A percentile compares a stretch with the other conserved stretches of the same genome.
phyloP scores from a whole-genome alignment of 2,888 invertebrate species.

The Sesamia inferens region DNA sequence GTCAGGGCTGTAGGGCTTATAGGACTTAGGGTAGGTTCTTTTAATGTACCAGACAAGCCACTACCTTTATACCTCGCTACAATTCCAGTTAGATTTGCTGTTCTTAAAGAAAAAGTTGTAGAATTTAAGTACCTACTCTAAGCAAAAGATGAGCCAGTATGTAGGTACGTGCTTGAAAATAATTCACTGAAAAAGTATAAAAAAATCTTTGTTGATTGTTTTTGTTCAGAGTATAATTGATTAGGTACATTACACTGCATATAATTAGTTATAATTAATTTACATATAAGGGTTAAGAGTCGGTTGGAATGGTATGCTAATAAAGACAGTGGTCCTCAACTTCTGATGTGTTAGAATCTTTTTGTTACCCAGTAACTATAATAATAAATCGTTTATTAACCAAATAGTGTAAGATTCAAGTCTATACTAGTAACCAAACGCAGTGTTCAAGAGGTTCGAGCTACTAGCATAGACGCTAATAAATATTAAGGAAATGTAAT shows the following conservation, averaged over 20 bases:
- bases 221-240: constrained; percentile 17
- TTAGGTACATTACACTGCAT: constrained; percentile 34
- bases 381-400: too few species aligned
- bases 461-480: too few species aligned
- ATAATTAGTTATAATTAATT: constrained; percentile 30
- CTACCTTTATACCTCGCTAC: too few species aligned
- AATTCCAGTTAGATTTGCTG: not conserved
- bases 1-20: too few species aligned
- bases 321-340: constrained; percentile 6
- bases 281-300: constrained; percentile 15
- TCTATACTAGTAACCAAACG: too few species aligned
- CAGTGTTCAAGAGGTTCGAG: too few species aligned
- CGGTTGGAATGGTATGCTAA: constrained; percentile 13
- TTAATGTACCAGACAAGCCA: too few species aligned
- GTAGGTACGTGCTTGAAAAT: not conserved
- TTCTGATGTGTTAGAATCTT: not conserved
- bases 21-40: too few species aligned
- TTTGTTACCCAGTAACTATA: not conserved
- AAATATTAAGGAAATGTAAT: too few species aligned
- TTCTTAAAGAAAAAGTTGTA: not conserved
- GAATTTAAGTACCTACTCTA: not conserved
- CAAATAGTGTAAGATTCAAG: too few species aligned
- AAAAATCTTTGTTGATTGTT: constrained; percentile 4
- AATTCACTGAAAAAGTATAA: constrained; percentile 4
- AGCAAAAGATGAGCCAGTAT: not conserved